Evolutionary conservation across 2,113 vertebrate species (phyloP).

Genomic region (Bos indicus): DNA sequence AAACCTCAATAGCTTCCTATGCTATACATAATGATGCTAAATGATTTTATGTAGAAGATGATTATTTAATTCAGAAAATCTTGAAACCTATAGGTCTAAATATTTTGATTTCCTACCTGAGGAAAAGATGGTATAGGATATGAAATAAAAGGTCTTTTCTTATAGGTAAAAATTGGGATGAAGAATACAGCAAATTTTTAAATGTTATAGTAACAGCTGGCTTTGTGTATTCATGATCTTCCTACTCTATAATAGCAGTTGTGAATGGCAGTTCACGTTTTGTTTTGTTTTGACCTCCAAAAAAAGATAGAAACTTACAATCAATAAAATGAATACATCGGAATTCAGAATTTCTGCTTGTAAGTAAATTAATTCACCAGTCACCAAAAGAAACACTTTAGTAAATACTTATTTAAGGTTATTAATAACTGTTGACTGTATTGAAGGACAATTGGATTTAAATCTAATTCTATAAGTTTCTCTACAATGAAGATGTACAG

Average conservation of each 20-base stretch:
- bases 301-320: not conserved
- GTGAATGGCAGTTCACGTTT: not conserved
- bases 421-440: not conserved
- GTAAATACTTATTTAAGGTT: not conserved
- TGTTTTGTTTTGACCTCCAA: not conserved
- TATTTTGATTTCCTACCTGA: slow-evolving; percentile 13
- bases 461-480: not conserved
- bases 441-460: not conserved
- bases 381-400: not conserved
- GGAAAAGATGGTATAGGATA: not conserved
- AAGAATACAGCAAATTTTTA: not conserved
- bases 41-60: not conserved
- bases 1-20: not conserved
- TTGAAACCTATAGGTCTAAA: not conserved
- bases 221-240: not conserved
- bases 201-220: not conserved
- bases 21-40: not conserved
- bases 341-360: not conserved
- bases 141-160: not conserved
- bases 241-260: not conserved
- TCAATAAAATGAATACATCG: not conserved
- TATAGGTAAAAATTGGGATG: not conserved
- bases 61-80: not conserved
- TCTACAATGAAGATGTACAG: not conserved
- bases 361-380: not conserved